phyloP scores from a whole-genome alignment of 2,797 vertebrate genomes.

The Otolemur crassicaudatus region DNA sequence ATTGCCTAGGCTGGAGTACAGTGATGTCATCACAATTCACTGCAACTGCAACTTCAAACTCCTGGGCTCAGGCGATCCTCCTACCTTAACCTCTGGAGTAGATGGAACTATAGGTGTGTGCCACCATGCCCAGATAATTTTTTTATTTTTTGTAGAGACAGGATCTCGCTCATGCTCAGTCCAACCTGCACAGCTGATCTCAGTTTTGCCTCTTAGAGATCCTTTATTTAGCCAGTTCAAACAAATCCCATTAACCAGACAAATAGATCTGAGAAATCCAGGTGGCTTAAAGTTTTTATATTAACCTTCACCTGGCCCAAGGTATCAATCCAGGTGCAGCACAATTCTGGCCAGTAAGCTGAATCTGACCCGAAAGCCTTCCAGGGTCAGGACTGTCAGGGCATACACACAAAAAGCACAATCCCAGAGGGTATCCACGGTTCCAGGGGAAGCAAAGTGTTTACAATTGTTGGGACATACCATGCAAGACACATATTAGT shows the following conservation, averaged over 20 bases:
- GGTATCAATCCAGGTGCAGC: background rate
- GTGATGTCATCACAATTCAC: too few relatives aligned
- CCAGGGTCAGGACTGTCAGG: background rate
- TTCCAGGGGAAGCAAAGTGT: background rate
- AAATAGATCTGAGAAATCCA: background rate
- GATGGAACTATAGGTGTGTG: too few relatives aligned
- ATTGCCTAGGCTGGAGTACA: too few relatives aligned
- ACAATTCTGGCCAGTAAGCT: background rate
- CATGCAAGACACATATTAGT: background rate
- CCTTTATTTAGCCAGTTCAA: conserved; percentile 24
- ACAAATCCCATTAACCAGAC: background rate
- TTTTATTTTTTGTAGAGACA: too few relatives aligned
- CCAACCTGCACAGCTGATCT: background rate
- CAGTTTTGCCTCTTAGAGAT: background rate
- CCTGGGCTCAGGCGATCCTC: too few relatives aligned
- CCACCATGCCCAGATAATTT: too few relatives aligned
- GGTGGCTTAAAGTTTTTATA: background rate
- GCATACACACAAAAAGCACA: background rate
- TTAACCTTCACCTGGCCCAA: background rate
- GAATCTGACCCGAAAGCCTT: background rate
- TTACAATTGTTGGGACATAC: background rate
- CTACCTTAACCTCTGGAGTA: too few relatives aligned
- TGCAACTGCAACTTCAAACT: too few relatives aligned
- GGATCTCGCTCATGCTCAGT: too few relatives aligned
- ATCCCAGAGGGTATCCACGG: background rate